Evolutionary conservation across 2,113 vertebrate genomes (phyloP), one percentile per base, ranked within the genome.

Genomic region (Oxyruncus cristatus): DNA sequence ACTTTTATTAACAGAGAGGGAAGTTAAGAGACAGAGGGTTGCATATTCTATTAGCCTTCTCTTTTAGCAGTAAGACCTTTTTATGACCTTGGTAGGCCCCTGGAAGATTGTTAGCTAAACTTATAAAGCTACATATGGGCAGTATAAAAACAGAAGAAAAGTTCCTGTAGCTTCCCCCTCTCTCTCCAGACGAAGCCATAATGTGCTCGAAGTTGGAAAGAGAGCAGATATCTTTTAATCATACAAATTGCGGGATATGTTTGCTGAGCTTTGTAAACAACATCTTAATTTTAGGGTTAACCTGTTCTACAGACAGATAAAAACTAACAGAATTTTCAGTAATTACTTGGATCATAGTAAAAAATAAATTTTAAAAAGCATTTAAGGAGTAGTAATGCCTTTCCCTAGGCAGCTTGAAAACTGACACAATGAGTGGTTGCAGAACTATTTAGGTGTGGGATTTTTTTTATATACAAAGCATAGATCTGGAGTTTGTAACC

Each of bases 401-500:
- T 84, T 93, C 85, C 49, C 55, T 88, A 49, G 52, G 35, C 85
- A 94, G 65, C 79, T 73, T 88, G 67, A 88, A 89, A 92, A 80
- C 63, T 83, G 79, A 86, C 77, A 89, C 6, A 42, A 8, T 77
- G 81, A 93, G 68, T 50, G 32, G 33, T 62, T 78, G 66, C 65
- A 95, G 90, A 86, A 56, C 23, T 10, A 30, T 59, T 53, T 53
- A 74, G 55, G 37, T 84, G 53, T 50, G 37, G 30, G 23, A 8
- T 33, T 88, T 70, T 65, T 82, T 59, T 86, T 94, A 67, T 19
- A 75, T 62, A 82, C 68, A 84, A 89, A 89, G 86, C 37, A 63
- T 39, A 49, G 58, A 82, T 92, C 93, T 97, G 92, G 92, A 79
- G 93, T 94, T 92, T 91, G 79, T 96, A 93, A 89, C 80, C 14